Evolutionary conservation across 1,140 invertebrate genomes (phyloP), one percentile per base, ranked within the genome.

Genomic region (Calliopsis andreniformis): DNA sequence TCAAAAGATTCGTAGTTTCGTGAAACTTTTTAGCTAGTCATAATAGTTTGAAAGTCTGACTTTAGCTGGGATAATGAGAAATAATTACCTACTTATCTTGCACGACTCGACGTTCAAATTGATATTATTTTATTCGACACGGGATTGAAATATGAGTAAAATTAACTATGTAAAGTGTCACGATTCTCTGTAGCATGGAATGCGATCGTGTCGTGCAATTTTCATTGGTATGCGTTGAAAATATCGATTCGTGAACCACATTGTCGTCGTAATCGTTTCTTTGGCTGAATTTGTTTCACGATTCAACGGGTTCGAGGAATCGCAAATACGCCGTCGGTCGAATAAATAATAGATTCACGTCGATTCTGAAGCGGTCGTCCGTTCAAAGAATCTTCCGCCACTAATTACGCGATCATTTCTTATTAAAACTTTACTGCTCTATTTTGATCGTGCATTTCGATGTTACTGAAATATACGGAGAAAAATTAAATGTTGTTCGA

Each of bases 291-390:
- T 51, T 51, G 18, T 51, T 51, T 18, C 20, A 14, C 5, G 20
- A 62, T 62, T 43, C 63, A 25, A 14, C 45, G 25, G 30, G 3
- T 12, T 39, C 20, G 64, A 53, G 16, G 20, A 67, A 53, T 47
- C 0, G 32, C 32, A 3, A 39, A 28, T 25, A 2, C 32, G 5
- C 18, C 23, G 32, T 30, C 16, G 23, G 30, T 25, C 20, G n/a
- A 45, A 62, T 42, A 62, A 28, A 66, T 51, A 35, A 18, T 49
- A 64, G 32, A 49, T 51, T 66, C 35, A 66, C 47, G 18, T 39
- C 12, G 8, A 10, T 32, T 23, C 14, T 5, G 14, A 35, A 20
- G 5, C 63, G 63, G 16, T 51, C 7, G 8, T 43, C 10, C 62
- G 8, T 32, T 12, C 47, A 8, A 6, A n/a, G 2, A 8, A 12